Conservation (phyloP, 2,888 invertebrate species). For the Orchesellides sinensis region DNA sequence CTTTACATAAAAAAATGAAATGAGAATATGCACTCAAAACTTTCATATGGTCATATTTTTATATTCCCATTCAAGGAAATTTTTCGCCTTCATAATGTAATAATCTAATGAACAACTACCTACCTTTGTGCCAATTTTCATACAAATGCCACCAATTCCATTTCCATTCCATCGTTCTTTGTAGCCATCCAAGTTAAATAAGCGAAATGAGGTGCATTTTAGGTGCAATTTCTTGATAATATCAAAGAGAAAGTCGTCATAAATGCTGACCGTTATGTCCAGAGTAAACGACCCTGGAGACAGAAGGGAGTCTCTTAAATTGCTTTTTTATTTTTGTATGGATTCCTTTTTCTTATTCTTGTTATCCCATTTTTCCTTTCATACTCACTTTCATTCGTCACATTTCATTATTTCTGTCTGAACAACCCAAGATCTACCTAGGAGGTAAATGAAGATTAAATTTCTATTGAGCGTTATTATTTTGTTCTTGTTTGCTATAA, state of each 20-base stretch:
- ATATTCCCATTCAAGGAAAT: background rate
- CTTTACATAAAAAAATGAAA: too few species aligned
- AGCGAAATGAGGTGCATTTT: background rate
- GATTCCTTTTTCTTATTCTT: too few species aligned
- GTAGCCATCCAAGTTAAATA: background rate
- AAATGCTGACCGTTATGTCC: slow-evolving; percentile 1
- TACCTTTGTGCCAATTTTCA: background rate
- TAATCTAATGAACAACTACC: background rate
- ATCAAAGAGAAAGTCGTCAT: background rate
- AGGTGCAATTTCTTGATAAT: background rate
- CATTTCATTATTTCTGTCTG: background rate
- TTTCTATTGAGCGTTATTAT: background rate
- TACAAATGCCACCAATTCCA: background rate
- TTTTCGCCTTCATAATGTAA: too few species aligned
- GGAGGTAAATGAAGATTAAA: background rate
- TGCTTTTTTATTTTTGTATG: background rate
- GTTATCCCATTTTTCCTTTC: too few species aligned
- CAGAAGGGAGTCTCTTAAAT: slow-evolving; percentile 15
- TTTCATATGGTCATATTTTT: too few species aligned
- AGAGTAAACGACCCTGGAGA: background rate
- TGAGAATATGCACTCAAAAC: too few species aligned
- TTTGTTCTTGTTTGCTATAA: too few species aligned
- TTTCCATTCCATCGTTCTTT: background rate
- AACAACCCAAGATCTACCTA: background rate
- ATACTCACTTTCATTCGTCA: background rate